These are phyloP conservation scores for Geopemphigus sp. DNA, from an alignment of 1,140 invertebrate species.

Conservation along the genomic window DNA sequence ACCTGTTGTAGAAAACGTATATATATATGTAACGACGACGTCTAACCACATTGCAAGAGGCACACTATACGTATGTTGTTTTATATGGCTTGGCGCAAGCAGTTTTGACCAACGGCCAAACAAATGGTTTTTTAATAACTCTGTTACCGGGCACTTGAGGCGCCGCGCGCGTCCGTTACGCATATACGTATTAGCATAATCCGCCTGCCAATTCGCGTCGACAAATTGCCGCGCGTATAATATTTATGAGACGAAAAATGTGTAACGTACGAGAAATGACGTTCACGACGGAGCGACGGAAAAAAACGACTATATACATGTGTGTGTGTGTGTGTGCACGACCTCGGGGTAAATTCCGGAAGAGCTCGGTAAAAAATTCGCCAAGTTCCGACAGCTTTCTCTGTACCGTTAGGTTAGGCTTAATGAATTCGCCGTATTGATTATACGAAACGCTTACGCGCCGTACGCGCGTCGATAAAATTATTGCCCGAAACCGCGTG, in stretches of 20 bases:
- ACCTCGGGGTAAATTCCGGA: background rate
- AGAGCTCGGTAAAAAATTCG: background rate
- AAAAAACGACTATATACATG: background rate
- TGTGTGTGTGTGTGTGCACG: background rate
- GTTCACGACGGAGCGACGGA: background rate
- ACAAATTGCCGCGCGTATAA: background rate
- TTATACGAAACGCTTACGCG: too few relatives aligned
- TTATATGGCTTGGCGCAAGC: background rate
- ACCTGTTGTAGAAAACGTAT: too few relatives aligned
- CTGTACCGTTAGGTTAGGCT: too few relatives aligned
- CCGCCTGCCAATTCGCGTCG: conserved; percentile 8
- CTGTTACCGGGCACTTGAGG: background rate
- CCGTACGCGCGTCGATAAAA: too few relatives aligned
- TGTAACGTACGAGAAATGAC: too few relatives aligned
- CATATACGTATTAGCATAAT: background rate
- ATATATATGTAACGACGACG: background rate
- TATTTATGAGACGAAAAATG: conserved; percentile 3
- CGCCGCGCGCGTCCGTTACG: background rate
- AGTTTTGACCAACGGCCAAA: conserved; percentile 18
- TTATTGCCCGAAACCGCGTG: background rate
- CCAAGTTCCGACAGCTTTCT: too few relatives aligned
- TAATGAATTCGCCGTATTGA: too few relatives aligned
- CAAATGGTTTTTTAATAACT: conserved; percentile 30
- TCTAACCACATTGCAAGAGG: background rate
- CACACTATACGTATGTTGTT: too few relatives aligned